These are phyloP conservation scores for Kuschelorhynchus macadamiae DNA, from an alignment of 2,888 invertebrate genomes.

Conservation along the genomic window DNA sequence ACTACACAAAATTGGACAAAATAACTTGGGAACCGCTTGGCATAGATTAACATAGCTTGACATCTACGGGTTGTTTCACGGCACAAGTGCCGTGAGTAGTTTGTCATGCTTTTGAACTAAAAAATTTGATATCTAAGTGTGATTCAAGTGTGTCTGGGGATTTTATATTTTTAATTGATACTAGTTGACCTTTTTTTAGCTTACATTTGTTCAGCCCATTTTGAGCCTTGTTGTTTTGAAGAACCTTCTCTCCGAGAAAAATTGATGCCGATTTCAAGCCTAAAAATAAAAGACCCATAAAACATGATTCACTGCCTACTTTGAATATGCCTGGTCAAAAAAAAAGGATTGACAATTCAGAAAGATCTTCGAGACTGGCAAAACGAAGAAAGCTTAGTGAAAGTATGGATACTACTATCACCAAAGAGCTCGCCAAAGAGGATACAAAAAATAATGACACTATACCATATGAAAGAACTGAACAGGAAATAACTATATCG, in stretches of 20 bases:
- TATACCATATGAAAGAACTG: neutral
- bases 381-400: constrained; percentile 3
- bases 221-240: constrained; percentile 4
- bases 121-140: no score
- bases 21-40: no score
- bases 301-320: neutral
- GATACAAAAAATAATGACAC: neutral
- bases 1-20: no score
- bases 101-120: neutral
- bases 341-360: neutral
- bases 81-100: neutral
- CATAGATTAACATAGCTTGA: neutral
- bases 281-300: constrained; percentile 2
- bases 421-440: neutral
- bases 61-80: neutral
- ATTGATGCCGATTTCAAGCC: neutral
- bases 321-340: constrained; percentile 4
- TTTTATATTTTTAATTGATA: no score
- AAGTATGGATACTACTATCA: neutral
- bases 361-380: neutral
- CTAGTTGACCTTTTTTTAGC: neutral
- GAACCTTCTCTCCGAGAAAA: constrained; percentile 2
- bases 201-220: constrained; percentile 4
- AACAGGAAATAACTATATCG: neutral
- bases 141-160: no score